Percentiles rank a stretch among this genome's conserved stretches.
phyloP scores from a whole-genome alignment of 2,113 vertebrate genomes.

The Coracopsis vasa region DNA sequence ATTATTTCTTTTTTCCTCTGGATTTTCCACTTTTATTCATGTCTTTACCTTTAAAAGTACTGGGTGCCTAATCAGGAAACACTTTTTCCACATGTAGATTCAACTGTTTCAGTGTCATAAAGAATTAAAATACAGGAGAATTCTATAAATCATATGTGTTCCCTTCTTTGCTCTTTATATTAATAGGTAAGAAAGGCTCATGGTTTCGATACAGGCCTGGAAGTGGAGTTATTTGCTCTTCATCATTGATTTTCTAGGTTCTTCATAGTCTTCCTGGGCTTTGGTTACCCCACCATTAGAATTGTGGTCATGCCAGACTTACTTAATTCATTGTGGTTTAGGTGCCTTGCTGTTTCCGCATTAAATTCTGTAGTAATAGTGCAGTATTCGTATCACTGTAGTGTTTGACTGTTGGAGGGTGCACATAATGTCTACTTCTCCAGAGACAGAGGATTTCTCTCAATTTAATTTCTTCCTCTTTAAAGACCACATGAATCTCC shows the following conservation, averaged over 20 bases:
- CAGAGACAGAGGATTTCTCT: neutral
- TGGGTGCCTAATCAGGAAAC: neutral
- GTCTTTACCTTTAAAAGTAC: neutral
- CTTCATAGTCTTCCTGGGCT: neutral
- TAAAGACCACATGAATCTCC: neutral
- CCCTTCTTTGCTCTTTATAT: neutral
- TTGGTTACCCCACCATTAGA: neutral
- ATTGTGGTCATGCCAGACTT: neutral
- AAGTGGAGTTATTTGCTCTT: neutral
- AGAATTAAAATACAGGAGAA: neutral
- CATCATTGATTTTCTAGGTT: neutral
- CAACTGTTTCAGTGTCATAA: neutral
- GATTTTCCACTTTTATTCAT: neutral
- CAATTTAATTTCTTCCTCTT: neutral
- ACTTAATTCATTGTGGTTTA: neutral
- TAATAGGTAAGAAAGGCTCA: neutral
- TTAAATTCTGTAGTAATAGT: neutral
- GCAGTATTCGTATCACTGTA: neutral
- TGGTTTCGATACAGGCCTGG: neutral
- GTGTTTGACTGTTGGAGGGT: neutral
- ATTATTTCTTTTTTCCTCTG: neutral
- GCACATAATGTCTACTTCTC: neutral
- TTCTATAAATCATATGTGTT: neutral
- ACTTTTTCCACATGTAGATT: neutral
- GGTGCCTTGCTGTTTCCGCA: neutral